phyloP scores from a whole-genome alignment of 2,113 vertebrate species.

The Callithrix jacchus region DNA sequence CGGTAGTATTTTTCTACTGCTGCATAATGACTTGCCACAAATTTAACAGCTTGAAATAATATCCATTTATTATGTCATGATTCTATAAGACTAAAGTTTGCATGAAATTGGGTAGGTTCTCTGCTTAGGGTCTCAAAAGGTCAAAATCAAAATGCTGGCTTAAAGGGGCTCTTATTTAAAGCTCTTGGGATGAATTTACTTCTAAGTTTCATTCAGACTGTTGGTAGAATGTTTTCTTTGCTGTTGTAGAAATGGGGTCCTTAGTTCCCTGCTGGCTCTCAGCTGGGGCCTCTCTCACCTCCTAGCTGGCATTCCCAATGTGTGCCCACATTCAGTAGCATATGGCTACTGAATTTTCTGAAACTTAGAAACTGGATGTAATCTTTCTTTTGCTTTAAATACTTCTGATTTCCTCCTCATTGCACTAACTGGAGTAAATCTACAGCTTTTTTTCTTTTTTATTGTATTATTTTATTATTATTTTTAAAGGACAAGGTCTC shows the following conservation, averaged over 20 bases:
- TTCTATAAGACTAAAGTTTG: not conserved
- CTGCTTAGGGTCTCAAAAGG: not conserved
- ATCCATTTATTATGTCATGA: not conserved
- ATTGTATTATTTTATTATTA: too few species aligned
- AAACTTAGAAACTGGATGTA: not conserved
- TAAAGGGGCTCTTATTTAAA: not conserved
- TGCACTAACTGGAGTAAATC: not conserved
- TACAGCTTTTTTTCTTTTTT: not conserved
- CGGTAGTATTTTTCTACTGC: not conserved
- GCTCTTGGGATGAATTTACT: not conserved
- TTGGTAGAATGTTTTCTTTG: not conserved
- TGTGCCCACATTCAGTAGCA: accelerated
- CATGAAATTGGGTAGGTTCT: not conserved
- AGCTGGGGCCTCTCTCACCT: not conserved
- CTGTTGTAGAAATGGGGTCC: not conserved
- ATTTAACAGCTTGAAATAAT: not conserved
- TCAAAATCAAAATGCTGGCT: not conserved
- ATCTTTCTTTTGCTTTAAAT: not conserved
- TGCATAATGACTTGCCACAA: not conserved
- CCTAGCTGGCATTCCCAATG: too few species aligned
- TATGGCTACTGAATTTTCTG: accelerated
- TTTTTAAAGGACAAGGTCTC: not conserved
- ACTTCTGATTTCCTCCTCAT: not conserved
- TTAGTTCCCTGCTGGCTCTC: not conserved
- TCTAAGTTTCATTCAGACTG: not conserved